These are phyloP conservation scores for Vespertilio murinus DNA, from an alignment of 2,797 vertebrate species.

Conservation along the genomic window DNA sequence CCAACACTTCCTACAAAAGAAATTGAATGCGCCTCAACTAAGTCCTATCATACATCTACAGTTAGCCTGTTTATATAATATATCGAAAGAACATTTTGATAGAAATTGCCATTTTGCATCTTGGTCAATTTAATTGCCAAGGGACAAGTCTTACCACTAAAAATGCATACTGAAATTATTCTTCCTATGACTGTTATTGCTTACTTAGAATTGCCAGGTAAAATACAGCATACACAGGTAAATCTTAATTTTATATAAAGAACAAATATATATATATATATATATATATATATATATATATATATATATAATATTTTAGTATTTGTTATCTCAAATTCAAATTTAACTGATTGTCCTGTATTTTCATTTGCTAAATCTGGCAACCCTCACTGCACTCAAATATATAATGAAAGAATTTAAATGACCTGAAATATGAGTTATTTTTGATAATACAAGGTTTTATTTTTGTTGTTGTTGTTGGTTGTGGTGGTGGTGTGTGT, in stretches of 20 bases:
- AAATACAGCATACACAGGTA: neutral
- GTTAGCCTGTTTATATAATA: neutral
- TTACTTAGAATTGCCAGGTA: neutral
- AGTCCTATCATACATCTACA: neutral
- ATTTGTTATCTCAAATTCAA: constrained; percentile 11
- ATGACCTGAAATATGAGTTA: constrained; percentile 12
- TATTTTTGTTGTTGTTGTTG: neutral
- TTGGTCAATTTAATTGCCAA: neutral
- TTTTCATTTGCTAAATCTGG: neutral
- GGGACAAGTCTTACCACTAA: neutral
- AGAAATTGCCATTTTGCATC: neutral
- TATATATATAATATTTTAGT: neutral
- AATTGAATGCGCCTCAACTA: neutral
- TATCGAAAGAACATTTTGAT: neutral
- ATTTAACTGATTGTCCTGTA: neutral
- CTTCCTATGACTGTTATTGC: neutral
- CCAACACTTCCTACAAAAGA: neutral
- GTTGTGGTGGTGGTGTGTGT: neutral
- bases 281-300: too few relatives aligned
- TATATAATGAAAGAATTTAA: neutral
- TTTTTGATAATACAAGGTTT: neutral
- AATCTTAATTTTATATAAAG: constrained; percentile 12
- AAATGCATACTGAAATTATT: constrained; percentile 9
- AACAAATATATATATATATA: neutral
- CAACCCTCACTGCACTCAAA: neutral